phyloP scores from a whole-genome alignment of 2,797 vertebrate species.

The Gymnothorax javanicus region DNA sequence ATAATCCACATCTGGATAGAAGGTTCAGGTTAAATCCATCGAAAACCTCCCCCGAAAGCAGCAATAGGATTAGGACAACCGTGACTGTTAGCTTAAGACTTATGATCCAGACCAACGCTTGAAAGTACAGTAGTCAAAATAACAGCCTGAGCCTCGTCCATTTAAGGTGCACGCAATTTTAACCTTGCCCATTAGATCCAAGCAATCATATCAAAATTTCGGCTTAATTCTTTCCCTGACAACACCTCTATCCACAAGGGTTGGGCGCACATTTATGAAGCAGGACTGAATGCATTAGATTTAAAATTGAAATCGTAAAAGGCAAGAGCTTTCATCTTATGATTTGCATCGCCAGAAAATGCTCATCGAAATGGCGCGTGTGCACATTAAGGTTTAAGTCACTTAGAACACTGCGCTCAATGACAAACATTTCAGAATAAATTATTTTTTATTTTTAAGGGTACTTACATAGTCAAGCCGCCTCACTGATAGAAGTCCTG shows the following conservation, averaged over 20 bases:
- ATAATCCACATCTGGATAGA: not conserved
- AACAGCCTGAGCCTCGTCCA: too few relatives aligned
- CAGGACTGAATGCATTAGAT: too few relatives aligned
- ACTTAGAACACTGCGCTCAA: not conserved
- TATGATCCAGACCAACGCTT: too few relatives aligned
- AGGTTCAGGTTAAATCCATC: not conserved
- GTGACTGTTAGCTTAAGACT: not conserved
- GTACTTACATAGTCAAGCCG: not conserved
- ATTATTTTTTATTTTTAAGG: not conserved
- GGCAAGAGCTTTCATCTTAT: not conserved
- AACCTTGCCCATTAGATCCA: too few relatives aligned
- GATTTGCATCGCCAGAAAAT: not conserved
- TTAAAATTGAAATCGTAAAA: not conserved
- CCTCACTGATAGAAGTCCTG: not conserved
- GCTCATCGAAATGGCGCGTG: not conserved
- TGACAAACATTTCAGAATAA: not conserved
- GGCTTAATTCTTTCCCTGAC: too few relatives aligned
- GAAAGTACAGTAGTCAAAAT: too few relatives aligned
- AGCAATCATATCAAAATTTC: too few relatives aligned
- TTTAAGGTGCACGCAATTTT: too few relatives aligned
- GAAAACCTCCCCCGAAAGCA: not conserved
- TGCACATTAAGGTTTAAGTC: not conserved
- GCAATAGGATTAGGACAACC: not conserved
- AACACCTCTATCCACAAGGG: too few relatives aligned
- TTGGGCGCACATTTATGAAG: too few relatives aligned